Base-by-base conservation (phyloP, 2,113 vertebrate species). In the Vulpes vulpes region DNA sequence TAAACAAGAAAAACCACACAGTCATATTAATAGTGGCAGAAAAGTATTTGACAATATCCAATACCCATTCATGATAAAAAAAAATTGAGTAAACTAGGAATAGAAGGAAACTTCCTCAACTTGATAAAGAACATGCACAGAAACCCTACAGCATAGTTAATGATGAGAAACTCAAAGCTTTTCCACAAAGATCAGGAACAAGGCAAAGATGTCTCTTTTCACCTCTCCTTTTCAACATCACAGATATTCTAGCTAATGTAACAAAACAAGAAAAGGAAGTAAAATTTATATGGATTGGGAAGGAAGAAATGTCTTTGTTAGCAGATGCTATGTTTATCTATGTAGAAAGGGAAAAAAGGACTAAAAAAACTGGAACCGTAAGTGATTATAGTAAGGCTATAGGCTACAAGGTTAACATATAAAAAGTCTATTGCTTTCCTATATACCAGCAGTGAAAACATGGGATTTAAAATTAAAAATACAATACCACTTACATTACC, bases 381-480 rank as follows among this genome's bases (percentile, higher is more conserved):
- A 71, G 64, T 88, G 30, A 71, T 94, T 88, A 35, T 35, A 38
- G 20, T 76, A 94, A 69, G 53, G 35, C 49, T 88, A 16, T 51
- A 60, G 55, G 12, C 71, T 88, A 35, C 27, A 71, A 51, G 53
- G 30, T 80, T 79, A 60, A 69, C 62, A 71, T 71, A 60, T 53
- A 51, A 35, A 88, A 88, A 38, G 53, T 51, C 64, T 51, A 4
- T 57, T 94, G 38, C n/a, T 71, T 94, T 59, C 32, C 49, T 78
- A 49, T 49, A 49, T 67, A 65, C 35, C 20, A 69, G 11, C 38
- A 49, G n/a, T 23, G 55, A 80, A 88, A 22, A 88, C 71, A 53
- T 71, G 23, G 64, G 80, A 80, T 51, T 88, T 88, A 57, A 88
- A 81, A 60, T 80, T 51, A 51, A 94, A 88, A 94, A 80, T 20